A percentile compares a stretch with the other conserved stretches of the same genome.
Conservation (phyloP, 2,888 invertebrate genomes). For the Hypolimnas misippus region DNA sequence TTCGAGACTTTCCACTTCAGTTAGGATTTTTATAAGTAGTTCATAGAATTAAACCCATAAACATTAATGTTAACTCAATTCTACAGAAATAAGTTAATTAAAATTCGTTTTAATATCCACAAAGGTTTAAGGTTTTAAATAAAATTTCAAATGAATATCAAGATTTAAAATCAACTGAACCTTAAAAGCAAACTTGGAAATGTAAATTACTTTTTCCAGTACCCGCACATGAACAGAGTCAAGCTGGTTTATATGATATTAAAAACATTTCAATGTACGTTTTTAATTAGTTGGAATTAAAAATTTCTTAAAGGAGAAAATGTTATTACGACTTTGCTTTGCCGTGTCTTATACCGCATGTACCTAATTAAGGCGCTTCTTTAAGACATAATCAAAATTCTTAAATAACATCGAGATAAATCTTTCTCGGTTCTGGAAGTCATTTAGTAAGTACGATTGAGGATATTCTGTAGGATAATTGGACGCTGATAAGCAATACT, state of each 20-base stretch:
- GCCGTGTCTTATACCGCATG: neutral
- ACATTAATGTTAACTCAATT: too few relatives aligned
- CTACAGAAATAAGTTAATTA: too few relatives aligned
- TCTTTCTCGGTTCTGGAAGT: neutral
- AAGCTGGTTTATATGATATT: conserved; percentile 4
- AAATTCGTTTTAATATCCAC: too few relatives aligned
- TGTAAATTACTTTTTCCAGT: conserved; percentile 6
- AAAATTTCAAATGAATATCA: conserved; percentile 4
- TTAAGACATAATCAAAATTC: neutral
- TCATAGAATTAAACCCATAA: too few relatives aligned
- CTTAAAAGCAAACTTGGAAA: neutral
- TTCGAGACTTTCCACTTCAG: too few relatives aligned
- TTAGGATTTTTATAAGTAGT: too few relatives aligned
- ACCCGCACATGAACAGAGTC: neutral
- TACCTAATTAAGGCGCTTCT: neutral
- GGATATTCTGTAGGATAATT: too few relatives aligned
- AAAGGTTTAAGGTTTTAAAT: too few relatives aligned
- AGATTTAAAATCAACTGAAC: conserved; percentile 5
- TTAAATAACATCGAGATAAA: neutral
- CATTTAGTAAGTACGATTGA: neutral
- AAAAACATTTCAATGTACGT: conserved; percentile 1
- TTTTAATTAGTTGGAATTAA: conserved; percentile 3
- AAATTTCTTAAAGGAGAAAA: neutral
- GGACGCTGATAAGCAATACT: too few relatives aligned
- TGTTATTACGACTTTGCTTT: conserved; percentile 2